Percentiles rank a stretch among this genome's conserved stretches.
Evolutionary conservation across 2,888 invertebrate species (phyloP).

Genomic region (Lasius fuliginosus): DNA sequence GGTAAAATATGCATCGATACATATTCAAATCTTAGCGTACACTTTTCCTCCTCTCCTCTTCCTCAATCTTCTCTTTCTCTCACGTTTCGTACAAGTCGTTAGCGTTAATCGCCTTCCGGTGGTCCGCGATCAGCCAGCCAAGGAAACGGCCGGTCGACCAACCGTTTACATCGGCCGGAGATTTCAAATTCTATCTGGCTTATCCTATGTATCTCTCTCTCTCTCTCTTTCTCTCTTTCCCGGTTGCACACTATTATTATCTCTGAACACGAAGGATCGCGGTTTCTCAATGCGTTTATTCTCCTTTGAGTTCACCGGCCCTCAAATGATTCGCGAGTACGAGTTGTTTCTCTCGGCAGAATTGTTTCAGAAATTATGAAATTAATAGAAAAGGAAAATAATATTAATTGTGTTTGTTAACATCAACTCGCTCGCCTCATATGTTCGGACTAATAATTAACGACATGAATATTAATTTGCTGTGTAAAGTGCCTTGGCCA

Average conservation of each 20-base stretch:
- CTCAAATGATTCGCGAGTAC: background rate
- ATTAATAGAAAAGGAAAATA: slow-evolving; percentile 25
- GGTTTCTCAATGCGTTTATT: slow-evolving; percentile 21
- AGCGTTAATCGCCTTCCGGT: slow-evolving; percentile 82
- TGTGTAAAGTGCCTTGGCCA: background rate
- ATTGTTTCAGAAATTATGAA: slow-evolving; percentile 19
- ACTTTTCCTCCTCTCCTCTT: slow-evolving; percentile 58
- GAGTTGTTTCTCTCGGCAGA: slow-evolving; percentile 24
- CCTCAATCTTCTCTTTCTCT: background rate
- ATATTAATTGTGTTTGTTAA: slow-evolving; percentile 23
- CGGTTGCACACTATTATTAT: slow-evolving; percentile 74
- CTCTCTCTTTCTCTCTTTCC: slow-evolving; percentile 2
- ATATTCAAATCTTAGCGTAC: slow-evolving; percentile 79
- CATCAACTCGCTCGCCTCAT: background rate
- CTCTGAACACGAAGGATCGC: slow-evolving; percentile 75
- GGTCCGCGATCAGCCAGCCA: slow-evolving; percentile 76
- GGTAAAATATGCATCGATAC: slow-evolving; percentile 75
- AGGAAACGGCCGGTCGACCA: slow-evolving; percentile 73
- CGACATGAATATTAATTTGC: background rate
- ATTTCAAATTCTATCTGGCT: slow-evolving; percentile 80
- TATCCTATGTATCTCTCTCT: slow-evolving; percentile 62
- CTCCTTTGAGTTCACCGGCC: background rate
- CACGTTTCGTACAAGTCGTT: slow-evolving; percentile 74
- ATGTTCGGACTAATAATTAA: slow-evolving; percentile 29
- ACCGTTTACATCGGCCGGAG: slow-evolving; percentile 73